phyloP scores from a whole-genome alignment of 2,797 vertebrate genomes.

The Bryconaethiops microstoma region DNA sequence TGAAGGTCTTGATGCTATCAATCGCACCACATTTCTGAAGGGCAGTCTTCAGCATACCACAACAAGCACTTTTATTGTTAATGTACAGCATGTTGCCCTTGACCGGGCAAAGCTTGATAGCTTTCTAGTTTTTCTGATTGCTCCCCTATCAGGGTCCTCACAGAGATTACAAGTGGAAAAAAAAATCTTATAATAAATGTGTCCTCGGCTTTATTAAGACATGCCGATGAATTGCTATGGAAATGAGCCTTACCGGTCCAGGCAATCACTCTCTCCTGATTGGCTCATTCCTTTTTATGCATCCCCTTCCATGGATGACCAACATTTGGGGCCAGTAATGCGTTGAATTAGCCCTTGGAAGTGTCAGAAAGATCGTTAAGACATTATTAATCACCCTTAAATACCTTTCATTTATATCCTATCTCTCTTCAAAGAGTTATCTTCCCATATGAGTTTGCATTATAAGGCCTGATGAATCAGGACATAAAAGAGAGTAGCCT shows the following conservation, averaged over 20 bases:
- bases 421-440: constrained; percentile 53
- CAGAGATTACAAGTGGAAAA: background rate
- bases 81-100: background rate
- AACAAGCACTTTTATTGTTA: constrained; percentile 1
- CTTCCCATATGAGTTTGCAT: constrained; percentile 21
- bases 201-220: constrained; percentile 54
- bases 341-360: constrained; percentile 73
- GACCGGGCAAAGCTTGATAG: background rate
- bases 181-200: constrained; percentile 5
- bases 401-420: constrained; percentile 70
- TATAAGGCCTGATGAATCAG: constrained; percentile 52
- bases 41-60: constrained; percentile 8
- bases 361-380: constrained; percentile 75
- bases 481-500: constrained; percentile 27
- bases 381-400: constrained; percentile 74
- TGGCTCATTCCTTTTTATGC: constrained; percentile 42
- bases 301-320: constrained; percentile 34
- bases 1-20: background rate
- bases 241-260: constrained; percentile 60
- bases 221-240: constrained; percentile 69
- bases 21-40: background rate
- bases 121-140: constrained; percentile 10
- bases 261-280: constrained; percentile 74
- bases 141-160: background rate
- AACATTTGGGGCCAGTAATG: constrained; percentile 64